These are phyloP conservation scores for Puffinus mauretanicus DNA, from an alignment of 2,113 vertebrate species.

Conservation along the genomic window DNA sequence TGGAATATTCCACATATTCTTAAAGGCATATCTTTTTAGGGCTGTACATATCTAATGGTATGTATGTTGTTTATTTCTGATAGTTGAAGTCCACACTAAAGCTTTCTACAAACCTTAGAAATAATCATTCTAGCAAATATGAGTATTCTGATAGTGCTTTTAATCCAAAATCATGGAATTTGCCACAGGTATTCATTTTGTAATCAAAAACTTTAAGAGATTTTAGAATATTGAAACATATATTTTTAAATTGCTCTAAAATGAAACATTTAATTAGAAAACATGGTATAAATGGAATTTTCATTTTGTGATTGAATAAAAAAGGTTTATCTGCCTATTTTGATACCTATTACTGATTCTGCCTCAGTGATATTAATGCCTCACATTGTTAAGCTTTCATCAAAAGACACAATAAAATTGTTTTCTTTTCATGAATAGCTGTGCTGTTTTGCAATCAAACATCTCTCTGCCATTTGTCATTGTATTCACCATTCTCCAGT, in stretches of 20 bases:
- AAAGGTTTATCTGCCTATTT: conserved; percentile 35
- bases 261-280: conserved; percentile 7
- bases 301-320: background rate
- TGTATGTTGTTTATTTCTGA: background rate
- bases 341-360: conserved; percentile 1
- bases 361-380: conserved; percentile 21
- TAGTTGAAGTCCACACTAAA: background rate
- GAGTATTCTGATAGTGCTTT: background rate
- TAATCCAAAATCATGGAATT: background rate
- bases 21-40: background rate
- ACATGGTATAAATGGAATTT: background rate
- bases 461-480: conserved; percentile 48
- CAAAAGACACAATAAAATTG: conserved; percentile 33
- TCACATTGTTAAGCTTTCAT: conserved; percentile 31
- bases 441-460: conserved; percentile 52
- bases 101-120: background rate
- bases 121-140: background rate
- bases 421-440: conserved; percentile 62
- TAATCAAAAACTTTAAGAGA: background rate
- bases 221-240: background rate
- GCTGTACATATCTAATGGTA: background rate
- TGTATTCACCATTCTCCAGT: conserved; percentile 38
- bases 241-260: background rate
- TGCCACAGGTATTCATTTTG: background rate
- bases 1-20: background rate